Evolutionary conservation across 2,888 invertebrate species (phyloP).

Genomic region (Spilosoma lubricipeda): DNA sequence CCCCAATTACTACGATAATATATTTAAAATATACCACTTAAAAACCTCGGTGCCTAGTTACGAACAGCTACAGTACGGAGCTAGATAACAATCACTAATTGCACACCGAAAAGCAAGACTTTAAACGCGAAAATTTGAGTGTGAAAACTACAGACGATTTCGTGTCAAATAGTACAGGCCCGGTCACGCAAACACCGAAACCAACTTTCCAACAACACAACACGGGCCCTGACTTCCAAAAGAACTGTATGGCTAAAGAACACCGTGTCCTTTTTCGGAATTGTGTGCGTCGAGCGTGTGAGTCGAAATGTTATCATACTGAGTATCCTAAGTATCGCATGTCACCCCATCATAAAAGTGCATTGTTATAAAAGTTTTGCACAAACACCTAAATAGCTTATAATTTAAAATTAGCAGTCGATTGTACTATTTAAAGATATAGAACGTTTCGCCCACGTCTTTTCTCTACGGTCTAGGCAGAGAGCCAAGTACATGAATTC

Average conservation of each 20-base stretch:
- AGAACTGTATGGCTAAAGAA: conserved; percentile 8
- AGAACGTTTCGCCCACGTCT: conserved; percentile 20
- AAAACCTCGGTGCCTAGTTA: conserved; percentile 46
- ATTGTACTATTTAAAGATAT: conserved; percentile 27
- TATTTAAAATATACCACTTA: conserved; percentile 50
- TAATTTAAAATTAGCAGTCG: conserved; percentile 45
- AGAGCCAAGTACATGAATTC: conserved; percentile 25
- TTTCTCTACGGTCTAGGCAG: conserved; percentile 26
- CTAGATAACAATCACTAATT: conserved; percentile 81
- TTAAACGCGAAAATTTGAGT: conserved; percentile 79
- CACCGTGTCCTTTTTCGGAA: conserved; percentile 40
- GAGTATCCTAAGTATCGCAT: conserved; percentile 76
- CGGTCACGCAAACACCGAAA: conserved; percentile 69
- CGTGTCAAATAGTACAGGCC: conserved; percentile 72
- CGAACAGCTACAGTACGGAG: conserved; percentile 60
- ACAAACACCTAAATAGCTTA: conserved; percentile 48
- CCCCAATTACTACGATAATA: conserved; percentile 40
- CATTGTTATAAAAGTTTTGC: conserved; percentile 62
- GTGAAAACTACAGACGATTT: conserved; percentile 77
- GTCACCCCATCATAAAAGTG: conserved; percentile 77
- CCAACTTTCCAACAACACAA: conserved; percentile 50
- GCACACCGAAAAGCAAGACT: conserved; percentile 75
- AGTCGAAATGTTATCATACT: conserved; percentile 67
- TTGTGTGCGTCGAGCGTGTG: conserved; percentile 35
- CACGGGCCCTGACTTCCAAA: conserved; percentile 37